phyloP scores from a whole-genome alignment of 2,888 invertebrate genomes.

The Drepanosiphum platanoidis region DNA sequence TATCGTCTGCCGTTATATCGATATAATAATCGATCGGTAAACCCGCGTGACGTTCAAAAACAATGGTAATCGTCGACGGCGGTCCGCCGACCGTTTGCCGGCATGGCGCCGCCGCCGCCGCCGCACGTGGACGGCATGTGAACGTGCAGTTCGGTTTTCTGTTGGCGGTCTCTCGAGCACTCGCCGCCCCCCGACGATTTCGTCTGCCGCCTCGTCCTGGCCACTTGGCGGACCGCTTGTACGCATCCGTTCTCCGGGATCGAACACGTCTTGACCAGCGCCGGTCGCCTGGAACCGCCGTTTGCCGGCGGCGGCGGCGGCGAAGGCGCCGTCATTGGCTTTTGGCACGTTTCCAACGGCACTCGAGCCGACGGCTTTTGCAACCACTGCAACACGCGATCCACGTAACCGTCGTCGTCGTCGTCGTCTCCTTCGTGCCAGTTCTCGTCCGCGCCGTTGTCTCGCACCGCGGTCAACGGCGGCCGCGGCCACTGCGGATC shows the following conservation, averaged over 20 bases:
- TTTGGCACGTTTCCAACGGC: neutral
- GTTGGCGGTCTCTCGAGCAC: neutral
- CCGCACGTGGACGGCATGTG: conserved; percentile 48
- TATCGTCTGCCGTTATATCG: no score
- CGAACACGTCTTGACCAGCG: conserved; percentile 47
- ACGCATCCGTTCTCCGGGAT: conserved; percentile 28
- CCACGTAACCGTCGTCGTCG: conserved; percentile 20
- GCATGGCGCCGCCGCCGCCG: no score
- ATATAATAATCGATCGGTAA: no score
- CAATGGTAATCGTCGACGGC: no score
- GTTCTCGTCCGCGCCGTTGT: neutral
- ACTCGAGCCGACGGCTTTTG: conserved; percentile 20
- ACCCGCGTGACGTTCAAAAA: no score
- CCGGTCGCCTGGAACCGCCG: conserved; percentile 14
- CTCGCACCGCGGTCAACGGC: neutral
- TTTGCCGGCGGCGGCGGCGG: neutral
- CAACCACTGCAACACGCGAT: conserved; percentile 49
- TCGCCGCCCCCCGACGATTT: neutral
- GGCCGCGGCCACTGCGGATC: neutral
- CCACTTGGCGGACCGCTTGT: conserved; percentile 18
- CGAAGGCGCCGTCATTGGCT: conserved; percentile 41
- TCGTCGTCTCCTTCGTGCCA: neutral
- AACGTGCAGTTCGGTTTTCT: conserved; percentile 52
- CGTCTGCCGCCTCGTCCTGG: neutral
- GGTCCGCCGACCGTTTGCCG: neutral